These are phyloP conservation scores for Allophyes oxyacanthae DNA, from an alignment of 2,888 invertebrate genomes.

Conservation along the genomic window DNA sequence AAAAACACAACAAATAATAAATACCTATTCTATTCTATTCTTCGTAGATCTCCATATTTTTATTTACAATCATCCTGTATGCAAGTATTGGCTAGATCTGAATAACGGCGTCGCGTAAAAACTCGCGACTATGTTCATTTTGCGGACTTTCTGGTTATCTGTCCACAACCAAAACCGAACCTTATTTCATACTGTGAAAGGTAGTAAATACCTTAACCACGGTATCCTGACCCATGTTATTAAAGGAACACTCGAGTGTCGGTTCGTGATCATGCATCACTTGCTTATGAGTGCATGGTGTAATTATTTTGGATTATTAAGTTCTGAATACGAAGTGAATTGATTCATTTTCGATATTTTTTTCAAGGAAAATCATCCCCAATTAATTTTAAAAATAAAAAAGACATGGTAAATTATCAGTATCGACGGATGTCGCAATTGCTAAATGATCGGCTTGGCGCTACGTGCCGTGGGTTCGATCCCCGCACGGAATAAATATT, in stretches of 20 bases:
- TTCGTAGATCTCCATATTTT: no score
- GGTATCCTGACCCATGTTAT: conserved; percentile 60
- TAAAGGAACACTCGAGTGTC: conserved; percentile 72
- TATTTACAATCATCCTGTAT: conserved; percentile 68
- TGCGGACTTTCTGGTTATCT: conserved; percentile 68
- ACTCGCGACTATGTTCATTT: conserved; percentile 86
- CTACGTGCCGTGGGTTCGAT: no score
- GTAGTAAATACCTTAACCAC: conserved; percentile 48
- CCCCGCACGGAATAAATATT: no score
- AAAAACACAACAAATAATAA: no score
- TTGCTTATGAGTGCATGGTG: conserved; percentile 71
- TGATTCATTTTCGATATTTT: background rate
- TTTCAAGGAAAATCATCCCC: no score
- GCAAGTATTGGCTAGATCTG: conserved; percentile 84
- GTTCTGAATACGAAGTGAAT: conserved; percentile 28
- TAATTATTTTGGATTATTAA: conserved; percentile 73
- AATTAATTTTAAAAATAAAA: no score
- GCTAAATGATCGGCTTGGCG: no score
- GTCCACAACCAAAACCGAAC: conserved; percentile 34
- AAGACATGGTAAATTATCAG: no score
- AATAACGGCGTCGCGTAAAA: conserved; percentile 79
- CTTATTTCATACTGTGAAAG: conserved; percentile 48
- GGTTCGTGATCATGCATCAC: conserved; percentile 87
- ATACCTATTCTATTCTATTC: no score
- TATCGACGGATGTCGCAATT: no score